Conservation (phyloP, 2,113 vertebrate genomes). For the Microtus montanus region DNA sequence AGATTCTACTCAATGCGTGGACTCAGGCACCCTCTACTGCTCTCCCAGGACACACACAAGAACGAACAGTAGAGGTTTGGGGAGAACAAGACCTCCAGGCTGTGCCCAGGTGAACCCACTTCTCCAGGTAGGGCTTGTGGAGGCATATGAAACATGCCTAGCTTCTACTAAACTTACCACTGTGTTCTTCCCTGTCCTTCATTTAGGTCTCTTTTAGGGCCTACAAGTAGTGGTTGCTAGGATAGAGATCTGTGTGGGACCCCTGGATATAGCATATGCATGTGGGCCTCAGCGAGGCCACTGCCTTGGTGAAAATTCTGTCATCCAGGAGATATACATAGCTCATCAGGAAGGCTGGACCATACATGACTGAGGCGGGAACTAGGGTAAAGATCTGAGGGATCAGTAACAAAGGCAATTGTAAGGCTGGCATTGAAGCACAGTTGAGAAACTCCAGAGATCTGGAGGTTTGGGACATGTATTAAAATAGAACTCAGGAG, state of each 20-base stretch:
- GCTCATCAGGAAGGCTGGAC: not conserved
- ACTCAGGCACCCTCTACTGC: not conserved
- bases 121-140: not conserved
- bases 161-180: not conserved
- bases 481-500: not conserved
- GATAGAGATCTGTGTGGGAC: not conserved
- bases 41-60: not conserved
- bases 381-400: not conserved
- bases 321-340: not conserved
- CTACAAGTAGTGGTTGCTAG: not conserved
- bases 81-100: not conserved
- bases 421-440: not conserved
- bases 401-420: not conserved
- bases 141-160: not conserved
- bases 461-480: not conserved
- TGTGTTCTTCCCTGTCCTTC: not conserved
- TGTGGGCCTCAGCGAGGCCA: not conserved
- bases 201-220: not conserved
- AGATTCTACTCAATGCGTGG: not conserved
- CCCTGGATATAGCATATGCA: not conserved
- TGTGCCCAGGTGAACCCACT: not conserved
- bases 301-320: not conserved
- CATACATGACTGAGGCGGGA: not conserved
- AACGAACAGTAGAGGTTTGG: not conserved
- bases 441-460: not conserved